Evolutionary conservation across 2,888 invertebrate genomes (phyloP).

Genomic region (Agrotis exclamationis): DNA sequence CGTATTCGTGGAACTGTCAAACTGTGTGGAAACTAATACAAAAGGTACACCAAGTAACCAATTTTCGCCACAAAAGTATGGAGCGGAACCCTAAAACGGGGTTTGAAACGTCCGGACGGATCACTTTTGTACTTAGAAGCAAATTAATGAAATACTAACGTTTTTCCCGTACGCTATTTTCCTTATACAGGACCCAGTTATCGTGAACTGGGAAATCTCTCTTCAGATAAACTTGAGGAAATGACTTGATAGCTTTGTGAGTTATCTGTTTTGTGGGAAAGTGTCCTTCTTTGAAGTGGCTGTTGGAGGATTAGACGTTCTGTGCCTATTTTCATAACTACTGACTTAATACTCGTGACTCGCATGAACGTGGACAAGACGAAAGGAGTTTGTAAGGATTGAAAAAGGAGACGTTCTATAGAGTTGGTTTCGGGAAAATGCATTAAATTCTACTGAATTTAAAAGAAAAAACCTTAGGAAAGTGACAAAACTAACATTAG

Average conservation of each 20-base stretch:
- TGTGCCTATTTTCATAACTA: not conserved
- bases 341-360: not conserved
- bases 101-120: slow-evolving; percentile 51
- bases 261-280: slow-evolving; percentile 37
- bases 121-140: slow-evolving; percentile 66
- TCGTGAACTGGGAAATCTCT: slow-evolving; percentile 49
- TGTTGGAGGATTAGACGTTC: not conserved
- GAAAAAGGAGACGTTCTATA: too few species aligned
- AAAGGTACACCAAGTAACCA: too few species aligned
- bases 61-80: too few species aligned
- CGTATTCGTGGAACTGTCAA: too few species aligned
- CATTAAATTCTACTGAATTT: too few species aligned
- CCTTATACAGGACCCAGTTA: slow-evolving; percentile 32
- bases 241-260: slow-evolving; percentile 47
- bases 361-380: too few species aligned
- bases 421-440: too few species aligned
- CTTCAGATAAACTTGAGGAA: slow-evolving; percentile 42
- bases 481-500: too few species aligned
- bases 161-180: slow-evolving; percentile 56
- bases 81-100: too few species aligned
- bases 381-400: too few species aligned
- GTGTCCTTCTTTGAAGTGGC: slow-evolving; percentile 20
- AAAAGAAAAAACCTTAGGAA: too few species aligned
- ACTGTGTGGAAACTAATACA: too few species aligned
- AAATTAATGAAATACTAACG: slow-evolving; percentile 76